Evolutionary conservation across 92 coral and sea anemone species (phyloP), one percentile per base, ranked within the genome.

Genomic region (Palythoa grandiflora): DNA sequence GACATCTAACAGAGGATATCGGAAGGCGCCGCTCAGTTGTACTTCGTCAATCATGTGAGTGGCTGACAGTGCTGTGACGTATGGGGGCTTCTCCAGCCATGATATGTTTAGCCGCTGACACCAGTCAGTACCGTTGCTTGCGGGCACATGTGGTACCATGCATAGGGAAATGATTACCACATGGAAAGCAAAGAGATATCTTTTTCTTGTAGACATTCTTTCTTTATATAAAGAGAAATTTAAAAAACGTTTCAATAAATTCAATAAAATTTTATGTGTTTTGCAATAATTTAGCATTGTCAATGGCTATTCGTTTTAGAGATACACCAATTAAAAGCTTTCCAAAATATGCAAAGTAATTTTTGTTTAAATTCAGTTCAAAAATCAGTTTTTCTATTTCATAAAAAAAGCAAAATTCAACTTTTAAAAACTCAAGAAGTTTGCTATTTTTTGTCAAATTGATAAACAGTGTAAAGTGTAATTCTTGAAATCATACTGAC

Each of bases 101-200:
- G 85, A 80, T 60, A 80, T 80, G 28, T 28, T 80, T 10, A 80
- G 37, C 74, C 39, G 74, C 57, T 80, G 85, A 80, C 85, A 80
- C 85, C 85, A 80, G 54, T 15, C 4, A 2, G 50, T 80, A 47
- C 7, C 85, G 63, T 15, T 63, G 39, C 40, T 80, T 20, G 85
- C 85, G 5, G 73, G 57, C 74, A 20, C 59, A 40, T 19, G 19
- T 5, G 85, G 55, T 2, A 21, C 19, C 11, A 80, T 38, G 16
- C 28, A 80, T 17, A 78, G 19, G 11, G 63, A 38, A 12, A 61
- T n/a, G 37, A 38, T 48, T 63, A 68, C 15, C 40, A 11, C n/a
- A 1, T 51, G 35, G 6, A 76, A 37, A 15, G 9, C 60, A 51
- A 20, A 28, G 20, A 20, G 8, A 48, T 8, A 6, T 1, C 15